These are phyloP conservation scores for Saturnia pavonia DNA, from an alignment of 2,888 invertebrate genomes.

Conservation along the genomic window DNA sequence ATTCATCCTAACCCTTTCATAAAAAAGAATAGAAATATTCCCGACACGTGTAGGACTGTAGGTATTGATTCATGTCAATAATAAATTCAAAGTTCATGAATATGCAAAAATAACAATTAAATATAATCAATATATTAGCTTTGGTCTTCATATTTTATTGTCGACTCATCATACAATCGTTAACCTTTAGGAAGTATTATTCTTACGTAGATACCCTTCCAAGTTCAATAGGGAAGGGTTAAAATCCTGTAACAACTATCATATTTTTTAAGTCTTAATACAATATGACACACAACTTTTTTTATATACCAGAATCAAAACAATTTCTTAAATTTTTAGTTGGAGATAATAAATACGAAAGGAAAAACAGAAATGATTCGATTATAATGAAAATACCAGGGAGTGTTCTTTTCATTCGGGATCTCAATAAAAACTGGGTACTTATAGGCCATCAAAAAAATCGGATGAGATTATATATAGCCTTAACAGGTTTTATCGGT, in stretches of 20 bases:
- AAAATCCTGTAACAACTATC: not conserved
- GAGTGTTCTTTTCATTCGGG: too few species aligned
- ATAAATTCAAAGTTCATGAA: conserved; percentile 57
- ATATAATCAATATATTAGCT: conserved; percentile 67
- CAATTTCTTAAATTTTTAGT: too few species aligned
- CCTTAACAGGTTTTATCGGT: too few species aligned
- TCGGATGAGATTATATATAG: too few species aligned
- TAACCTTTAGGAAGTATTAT: conserved; percentile 32
- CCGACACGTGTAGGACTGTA: not conserved
- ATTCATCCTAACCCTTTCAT: conserved; percentile 40
- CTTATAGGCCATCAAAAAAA: too few species aligned
- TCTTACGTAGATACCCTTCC: conserved; percentile 3
- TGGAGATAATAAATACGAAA: too few species aligned
- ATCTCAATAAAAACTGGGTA: too few species aligned
- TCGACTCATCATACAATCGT: conserved; percentile 57
- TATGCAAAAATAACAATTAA: conserved; percentile 76
- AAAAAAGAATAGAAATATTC: conserved; percentile 28
- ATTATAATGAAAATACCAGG: too few species aligned
- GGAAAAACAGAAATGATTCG: too few species aligned
- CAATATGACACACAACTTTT: too few species aligned
- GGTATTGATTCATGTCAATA: conserved; percentile 24
- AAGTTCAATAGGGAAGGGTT: not conserved
- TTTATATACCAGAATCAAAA: too few species aligned
- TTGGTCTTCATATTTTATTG: conserved; percentile 51
- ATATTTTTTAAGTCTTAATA: not conserved